Conservation (phyloP, 2,888 invertebrate genomes). For the Drosophila ezoana region DNA sequence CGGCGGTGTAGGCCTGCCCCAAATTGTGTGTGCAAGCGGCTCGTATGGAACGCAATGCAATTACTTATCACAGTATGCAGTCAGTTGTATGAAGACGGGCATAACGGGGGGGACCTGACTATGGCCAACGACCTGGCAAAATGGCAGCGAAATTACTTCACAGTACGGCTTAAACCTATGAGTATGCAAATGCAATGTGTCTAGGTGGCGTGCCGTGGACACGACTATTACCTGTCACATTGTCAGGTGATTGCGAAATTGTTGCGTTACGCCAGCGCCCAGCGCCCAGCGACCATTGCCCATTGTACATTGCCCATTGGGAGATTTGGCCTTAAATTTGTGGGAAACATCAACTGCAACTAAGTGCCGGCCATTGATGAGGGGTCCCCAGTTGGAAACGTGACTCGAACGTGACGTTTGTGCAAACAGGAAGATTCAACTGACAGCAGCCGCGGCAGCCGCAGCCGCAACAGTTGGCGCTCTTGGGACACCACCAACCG, state of each 20-base stretch:
- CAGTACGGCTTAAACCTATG: conserved; percentile 32
- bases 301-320: conserved; percentile 22
- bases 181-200: conserved; percentile 72
- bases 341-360: conserved; percentile 76
- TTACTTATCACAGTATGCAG: conserved; percentile 80
- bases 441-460: conserved; percentile 67
- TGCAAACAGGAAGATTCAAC: conserved; percentile 80
- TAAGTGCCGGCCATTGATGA: conserved; percentile 68
- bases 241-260: conserved; percentile 83
- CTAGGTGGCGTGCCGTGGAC: conserved; percentile 64
- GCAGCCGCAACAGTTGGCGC: conserved; percentile 68
- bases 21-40: conserved; percentile 43
- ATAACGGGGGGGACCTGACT: neutral
- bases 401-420: conserved; percentile 80
- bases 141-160: conserved; percentile 68
- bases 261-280: conserved; percentile 75
- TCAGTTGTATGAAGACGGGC: conserved; percentile 10
- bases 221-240: conserved; percentile 82
- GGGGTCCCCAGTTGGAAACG: conserved; percentile 74
- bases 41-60: conserved; percentile 68
- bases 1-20: conserved; percentile 48
- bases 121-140: conserved; percentile 27
- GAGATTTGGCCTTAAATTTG: conserved; percentile 71
- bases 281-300: conserved; percentile 30
- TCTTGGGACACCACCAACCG: conserved; percentile 50